Conservation (phyloP, 2,888 invertebrate species). For the Thumatha senex region DNA sequence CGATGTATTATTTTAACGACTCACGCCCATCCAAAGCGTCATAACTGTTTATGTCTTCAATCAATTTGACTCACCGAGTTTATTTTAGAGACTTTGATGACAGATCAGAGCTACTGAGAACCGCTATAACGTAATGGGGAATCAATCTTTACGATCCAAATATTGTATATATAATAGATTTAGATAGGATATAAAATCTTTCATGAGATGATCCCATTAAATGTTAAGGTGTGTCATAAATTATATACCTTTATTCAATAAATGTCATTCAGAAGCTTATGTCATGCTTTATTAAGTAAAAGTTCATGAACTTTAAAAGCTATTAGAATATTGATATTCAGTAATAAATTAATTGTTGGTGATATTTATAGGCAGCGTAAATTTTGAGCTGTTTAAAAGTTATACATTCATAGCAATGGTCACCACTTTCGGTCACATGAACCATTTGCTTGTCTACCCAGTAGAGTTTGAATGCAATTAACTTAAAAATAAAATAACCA, state of each 20-base stretch:
- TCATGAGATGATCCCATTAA: slow-evolving; percentile 1
- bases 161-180: neutral
- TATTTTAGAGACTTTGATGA: slow-evolving; percentile 29
- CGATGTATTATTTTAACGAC: slow-evolving; percentile 16
- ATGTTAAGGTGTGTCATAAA: neutral
- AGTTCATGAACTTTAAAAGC: neutral
- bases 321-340: neutral
- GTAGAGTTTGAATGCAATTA: no score
- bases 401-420: no score
- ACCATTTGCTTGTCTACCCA: no score
- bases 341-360: neutral
- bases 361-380: no score
- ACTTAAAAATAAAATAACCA: no score
- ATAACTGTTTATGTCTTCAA: slow-evolving; percentile 27
- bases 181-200: slow-evolving; percentile 18
- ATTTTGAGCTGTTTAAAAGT: no score
- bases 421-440: no score
- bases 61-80: slow-evolving; percentile 21
- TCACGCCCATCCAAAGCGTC: slow-evolving; percentile 13
- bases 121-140: slow-evolving; percentile 19
- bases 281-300: neutral
- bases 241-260: neutral
- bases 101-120: slow-evolving; percentile 28
- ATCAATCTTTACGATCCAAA: slow-evolving; percentile 27
- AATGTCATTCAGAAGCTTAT: neutral